Evolutionary conservation across 2,113 vertebrate genomes (phyloP).

Genomic region (Odocoileus virginianus): DNA sequence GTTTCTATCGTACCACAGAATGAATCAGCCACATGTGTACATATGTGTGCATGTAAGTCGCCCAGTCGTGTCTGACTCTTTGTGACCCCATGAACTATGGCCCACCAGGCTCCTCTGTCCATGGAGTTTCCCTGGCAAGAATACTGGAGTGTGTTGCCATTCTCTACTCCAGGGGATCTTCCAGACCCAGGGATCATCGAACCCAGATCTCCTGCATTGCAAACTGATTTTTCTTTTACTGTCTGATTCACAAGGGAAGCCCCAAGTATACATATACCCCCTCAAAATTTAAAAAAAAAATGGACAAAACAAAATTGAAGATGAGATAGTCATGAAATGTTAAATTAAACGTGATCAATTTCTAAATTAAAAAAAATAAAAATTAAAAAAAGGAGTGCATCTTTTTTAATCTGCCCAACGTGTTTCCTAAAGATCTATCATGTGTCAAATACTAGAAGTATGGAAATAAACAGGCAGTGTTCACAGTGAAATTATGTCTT

Average conservation of each 20-base stretch:
- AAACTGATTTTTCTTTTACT: not conserved
- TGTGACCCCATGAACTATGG: not conserved
- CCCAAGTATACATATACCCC: not conserved
- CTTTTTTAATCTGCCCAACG: not conserved
- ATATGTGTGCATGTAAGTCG: fast-evolving
- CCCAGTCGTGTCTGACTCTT: not conserved
- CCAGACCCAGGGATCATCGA: not conserved
- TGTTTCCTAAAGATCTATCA: not conserved
- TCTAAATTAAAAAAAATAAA: not conserved
- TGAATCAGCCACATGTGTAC: not conserved
- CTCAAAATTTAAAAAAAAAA: not conserved
- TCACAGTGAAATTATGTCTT: not conserved
- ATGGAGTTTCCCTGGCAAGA: not conserved
- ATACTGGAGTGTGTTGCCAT: not conserved
- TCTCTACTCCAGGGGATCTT: not conserved
- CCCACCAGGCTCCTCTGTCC: not conserved
- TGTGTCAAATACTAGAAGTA: not conserved
- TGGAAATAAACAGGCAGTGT: not conserved
- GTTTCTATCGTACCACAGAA: not conserved
- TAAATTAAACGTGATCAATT: not conserved
- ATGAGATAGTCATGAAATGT: not conserved
- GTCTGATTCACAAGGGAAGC: not conserved
- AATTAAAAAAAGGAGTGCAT: not conserved
- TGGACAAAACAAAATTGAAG: not conserved
- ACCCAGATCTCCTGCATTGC: not conserved